phyloP scores from a whole-genome alignment of 2,113 vertebrate species.

The Ancistrus triradiatus region DNA sequence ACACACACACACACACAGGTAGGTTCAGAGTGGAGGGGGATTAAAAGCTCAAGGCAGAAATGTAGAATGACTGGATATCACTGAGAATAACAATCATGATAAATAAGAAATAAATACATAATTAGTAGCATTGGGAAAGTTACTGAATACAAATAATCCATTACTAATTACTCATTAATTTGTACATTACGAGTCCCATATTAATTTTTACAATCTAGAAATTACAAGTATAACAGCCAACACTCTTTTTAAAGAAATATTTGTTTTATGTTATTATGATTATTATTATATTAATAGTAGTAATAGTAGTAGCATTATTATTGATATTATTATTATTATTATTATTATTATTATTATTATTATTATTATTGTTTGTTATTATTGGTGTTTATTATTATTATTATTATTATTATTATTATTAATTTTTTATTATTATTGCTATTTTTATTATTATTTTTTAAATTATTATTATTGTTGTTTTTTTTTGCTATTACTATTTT shows the following conservation, averaged over 20 bases:
- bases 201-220: no score
- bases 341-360: background rate
- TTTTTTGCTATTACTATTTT: background rate
- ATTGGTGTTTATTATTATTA: background rate
- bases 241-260: background rate
- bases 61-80: background rate
- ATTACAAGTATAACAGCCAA: background rate
- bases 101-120: no score
- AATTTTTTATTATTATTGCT: no score
- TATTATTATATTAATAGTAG: background rate
- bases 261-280: background rate
- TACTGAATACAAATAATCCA: no score
- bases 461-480: background rate
- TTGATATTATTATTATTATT: background rate
- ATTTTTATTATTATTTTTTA: no score
- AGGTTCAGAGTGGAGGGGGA: no score
- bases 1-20: no score
- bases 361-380: background rate
- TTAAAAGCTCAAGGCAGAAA: conserved; percentile 22
- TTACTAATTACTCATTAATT: no score
- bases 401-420: no score
- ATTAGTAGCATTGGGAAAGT: no score
- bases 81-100: background rate
- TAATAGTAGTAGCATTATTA: background rate
- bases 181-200: background rate